phyloP scores from a whole-genome alignment of 2,888 invertebrate genomes.

The Drosophila picticornis region DNA sequence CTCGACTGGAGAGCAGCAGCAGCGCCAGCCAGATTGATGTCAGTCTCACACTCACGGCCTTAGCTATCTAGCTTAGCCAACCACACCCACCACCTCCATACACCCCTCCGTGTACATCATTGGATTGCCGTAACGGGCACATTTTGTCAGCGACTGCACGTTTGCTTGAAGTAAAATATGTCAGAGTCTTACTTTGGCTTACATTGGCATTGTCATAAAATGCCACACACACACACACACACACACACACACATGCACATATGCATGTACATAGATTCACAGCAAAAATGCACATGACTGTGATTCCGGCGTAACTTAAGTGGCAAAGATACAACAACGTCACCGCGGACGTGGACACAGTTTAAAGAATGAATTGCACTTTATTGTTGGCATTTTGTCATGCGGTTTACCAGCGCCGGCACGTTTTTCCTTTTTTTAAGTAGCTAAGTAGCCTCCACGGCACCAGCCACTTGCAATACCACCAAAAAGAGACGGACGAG shows the following conservation, averaged over 20 bases:
- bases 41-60: slow-evolving; percentile 34
- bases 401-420: slow-evolving; percentile 34
- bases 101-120: slow-evolving; percentile 43
- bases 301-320: slow-evolving; percentile 52
- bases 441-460: slow-evolving; percentile 58
- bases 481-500: slow-evolving; percentile 11
- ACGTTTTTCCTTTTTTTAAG: slow-evolving; percentile 62
- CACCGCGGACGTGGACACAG: slow-evolving; percentile 57
- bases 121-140: slow-evolving; percentile 77
- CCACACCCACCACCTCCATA: not conserved
- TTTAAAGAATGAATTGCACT: slow-evolving; percentile 78
- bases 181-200: slow-evolving; percentile 69
- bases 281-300: slow-evolving; percentile 52
- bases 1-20: slow-evolving; percentile 37
- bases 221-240: slow-evolving; percentile 27
- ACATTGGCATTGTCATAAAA: slow-evolving; percentile 82
- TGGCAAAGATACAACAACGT: not conserved
- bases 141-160: slow-evolving; percentile 76
- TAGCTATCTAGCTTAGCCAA: slow-evolving; percentile 36
- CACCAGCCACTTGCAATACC: slow-evolving; percentile 23
- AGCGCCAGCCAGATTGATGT: slow-evolving; percentile 57
- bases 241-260: not conserved
- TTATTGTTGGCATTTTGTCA: slow-evolving; percentile 75
- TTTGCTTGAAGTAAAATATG: slow-evolving; percentile 69
- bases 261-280: slow-evolving; percentile 5